Evolutionary conservation across 2,888 invertebrate genomes (phyloP).

Genomic region (Drosophila hamatofila): DNA sequence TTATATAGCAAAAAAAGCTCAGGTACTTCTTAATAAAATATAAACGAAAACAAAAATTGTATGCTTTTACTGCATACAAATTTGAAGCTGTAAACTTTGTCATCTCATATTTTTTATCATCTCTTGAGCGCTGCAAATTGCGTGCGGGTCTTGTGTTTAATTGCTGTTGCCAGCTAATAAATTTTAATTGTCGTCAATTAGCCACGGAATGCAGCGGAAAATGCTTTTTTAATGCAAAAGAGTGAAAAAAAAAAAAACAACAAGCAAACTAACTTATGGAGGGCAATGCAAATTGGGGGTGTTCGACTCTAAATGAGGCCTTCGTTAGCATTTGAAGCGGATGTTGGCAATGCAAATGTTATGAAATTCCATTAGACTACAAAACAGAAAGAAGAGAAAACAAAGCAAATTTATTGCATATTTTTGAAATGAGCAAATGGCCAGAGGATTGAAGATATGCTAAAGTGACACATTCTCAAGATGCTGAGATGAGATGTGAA

Average conservation of each 20-base stretch:
- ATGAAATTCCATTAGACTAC: slow-evolving; percentile 55
- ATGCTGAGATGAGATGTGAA: slow-evolving; percentile 20
- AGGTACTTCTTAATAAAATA: no score
- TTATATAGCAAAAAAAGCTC: no score
- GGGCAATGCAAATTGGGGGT: slow-evolving; percentile 56
- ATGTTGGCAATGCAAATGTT: slow-evolving; percentile 42
- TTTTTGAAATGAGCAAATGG: slow-evolving; percentile 16
- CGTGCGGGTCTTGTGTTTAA: slow-evolving; percentile 69
- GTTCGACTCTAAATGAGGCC: slow-evolving; percentile 40
- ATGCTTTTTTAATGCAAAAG: slow-evolving; percentile 28
- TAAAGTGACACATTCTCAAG: slow-evolving; percentile 30
- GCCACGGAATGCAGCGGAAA: slow-evolving; percentile 72
- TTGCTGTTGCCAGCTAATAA: slow-evolving; percentile 80
- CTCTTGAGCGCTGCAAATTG: slow-evolving; percentile 34
- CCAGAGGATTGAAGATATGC: slow-evolving; percentile 5
- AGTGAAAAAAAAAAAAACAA: not conserved
- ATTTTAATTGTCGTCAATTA: slow-evolving; percentile 81
- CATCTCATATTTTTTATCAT: slow-evolving; percentile 22
- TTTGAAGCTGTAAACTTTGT: not conserved
- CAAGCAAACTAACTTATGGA: slow-evolving; percentile 3
- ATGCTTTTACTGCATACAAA: not conserved
- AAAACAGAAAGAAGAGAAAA: slow-evolving; percentile 20
- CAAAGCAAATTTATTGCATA: slow-evolving; percentile 33
- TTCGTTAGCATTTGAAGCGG: slow-evolving; percentile 57
- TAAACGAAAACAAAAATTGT: no score